These are phyloP conservation scores for Chaunax sp. DNA, from an alignment of 2,797 vertebrate genomes.

Conservation along the genomic window DNA sequence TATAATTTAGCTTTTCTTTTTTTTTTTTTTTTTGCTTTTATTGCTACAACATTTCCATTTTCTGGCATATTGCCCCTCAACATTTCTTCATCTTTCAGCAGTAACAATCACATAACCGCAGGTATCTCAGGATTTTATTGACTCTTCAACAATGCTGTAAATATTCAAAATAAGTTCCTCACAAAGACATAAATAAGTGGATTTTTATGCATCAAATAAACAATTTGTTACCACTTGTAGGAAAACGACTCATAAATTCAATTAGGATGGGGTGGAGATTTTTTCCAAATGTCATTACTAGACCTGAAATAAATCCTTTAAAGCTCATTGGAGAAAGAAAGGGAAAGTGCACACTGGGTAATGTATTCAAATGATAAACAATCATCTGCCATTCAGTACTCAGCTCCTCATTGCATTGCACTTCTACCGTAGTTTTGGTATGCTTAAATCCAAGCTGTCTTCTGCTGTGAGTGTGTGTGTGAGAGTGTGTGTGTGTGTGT, in stretches of 20 bases:
- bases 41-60: neutral
- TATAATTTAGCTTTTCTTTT: no score
- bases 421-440: slow-evolving; percentile 45
- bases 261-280: slow-evolving; percentile 10
- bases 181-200: no score
- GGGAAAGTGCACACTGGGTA: neutral
- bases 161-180: no score
- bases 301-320: no score
- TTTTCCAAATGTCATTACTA: neutral
- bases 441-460: slow-evolving; percentile 54
- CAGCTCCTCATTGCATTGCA: slow-evolving; percentile 36
- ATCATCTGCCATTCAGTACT: slow-evolving; percentile 37
- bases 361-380: slow-evolving; percentile 37
- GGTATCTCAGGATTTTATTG: no score
- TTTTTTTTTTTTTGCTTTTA: neutral
- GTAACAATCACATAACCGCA: neutral
- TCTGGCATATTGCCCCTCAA: neutral
- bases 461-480: slow-evolving; percentile 25
- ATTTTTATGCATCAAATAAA: neutral
- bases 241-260: slow-evolving; percentile 11
- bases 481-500: slow-evolving; percentile 33
- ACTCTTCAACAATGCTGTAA: no score
- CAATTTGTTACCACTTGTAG: neutral
- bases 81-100: neutral
- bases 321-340: slow-evolving; percentile 1